Evolutionary conservation across 1,140 invertebrate genomes (phyloP), one percentile per base, ranked within the genome.

Genomic region (Monomorium pharaonis): DNA sequence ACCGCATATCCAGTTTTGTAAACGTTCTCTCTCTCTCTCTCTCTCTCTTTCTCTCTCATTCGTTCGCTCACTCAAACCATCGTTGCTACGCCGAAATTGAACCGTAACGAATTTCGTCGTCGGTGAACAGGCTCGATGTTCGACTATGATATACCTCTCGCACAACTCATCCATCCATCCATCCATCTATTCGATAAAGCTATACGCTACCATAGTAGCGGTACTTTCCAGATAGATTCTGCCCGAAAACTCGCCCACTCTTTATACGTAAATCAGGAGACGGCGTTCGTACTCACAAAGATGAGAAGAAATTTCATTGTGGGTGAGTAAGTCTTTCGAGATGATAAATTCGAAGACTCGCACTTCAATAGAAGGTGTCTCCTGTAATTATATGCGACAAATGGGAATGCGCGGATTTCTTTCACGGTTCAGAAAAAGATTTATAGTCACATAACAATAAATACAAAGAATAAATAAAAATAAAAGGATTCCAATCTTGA

Each of bases 51-150:
- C 56, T 24, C 56, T 12, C 24, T 1, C 12, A 4, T 3, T 58
- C 24, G 51, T 33, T 16, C 30, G n/a, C 65, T 88, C 56, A 63
- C 70, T 81, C 51, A 86, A 88, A 88, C 76, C 78, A 56, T 44
- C 60, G 16, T 80, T 37, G 80, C 75, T 65, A 84, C 56, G 54
- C 30, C 75, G 80, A 87, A 84, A 88, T 85, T 80, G 80, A 78
- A 83, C 80, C 27, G 86, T 84, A 84, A 88, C 87, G 87, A 85
- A 88, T 88, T 88, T 88, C 80, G 65, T 18, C 33, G 21, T 72
- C 27, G 69, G 24, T 30, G 80, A 74, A 77, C 56, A 62, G 74
- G 62, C 65, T 81, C 63, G 80, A 88, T 72, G 87, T 88, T 83
- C 63, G 42, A 85, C 27, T n/a, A 33, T 77, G 37, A 78, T 78